These are phyloP conservation scores for Sebastes baramenuke DNA, from an alignment of 2,797 vertebrate species.

Conservation along the genomic window DNA sequence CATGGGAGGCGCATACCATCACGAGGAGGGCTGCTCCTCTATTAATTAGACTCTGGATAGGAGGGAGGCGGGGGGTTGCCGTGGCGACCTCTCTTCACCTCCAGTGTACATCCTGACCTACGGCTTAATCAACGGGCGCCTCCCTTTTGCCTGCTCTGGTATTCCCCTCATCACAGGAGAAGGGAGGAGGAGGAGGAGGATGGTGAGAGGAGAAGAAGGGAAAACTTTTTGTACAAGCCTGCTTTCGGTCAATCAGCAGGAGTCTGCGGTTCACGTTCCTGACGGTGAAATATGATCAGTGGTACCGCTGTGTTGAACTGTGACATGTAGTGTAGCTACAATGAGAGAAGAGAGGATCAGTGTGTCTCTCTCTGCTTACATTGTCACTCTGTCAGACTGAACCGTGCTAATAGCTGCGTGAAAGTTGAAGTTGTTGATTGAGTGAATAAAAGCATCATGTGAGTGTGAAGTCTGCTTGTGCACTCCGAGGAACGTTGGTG, in stretches of 20 bases:
- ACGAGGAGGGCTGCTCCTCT: conserved; percentile 48
- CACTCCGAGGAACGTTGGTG: not conserved
- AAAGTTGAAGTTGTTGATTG: not conserved
- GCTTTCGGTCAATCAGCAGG: conserved; percentile 66
- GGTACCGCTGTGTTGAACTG: conserved; percentile 5
- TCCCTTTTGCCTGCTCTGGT: conserved; percentile 60
- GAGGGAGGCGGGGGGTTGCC: conserved; percentile 7
- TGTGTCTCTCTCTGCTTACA: not conserved
- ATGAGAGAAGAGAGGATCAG: not conserved
- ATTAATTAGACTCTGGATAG: conserved; percentile 63
- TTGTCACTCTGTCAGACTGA: not conserved
- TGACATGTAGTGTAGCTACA: conserved; percentile 22
- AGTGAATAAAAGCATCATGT: not conserved
- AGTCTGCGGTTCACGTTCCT: conserved; percentile 47
- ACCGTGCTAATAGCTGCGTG: no score
- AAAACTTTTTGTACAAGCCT: conserved; percentile 43
- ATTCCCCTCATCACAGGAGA: conserved; percentile 57
- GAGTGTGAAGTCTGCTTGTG: not conserved
- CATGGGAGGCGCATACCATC: conserved; percentile 65
- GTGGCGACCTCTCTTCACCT: conserved; percentile 63
- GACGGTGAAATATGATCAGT: conserved; percentile 44
- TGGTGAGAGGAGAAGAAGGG: conserved; percentile 12
- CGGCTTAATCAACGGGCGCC: conserved; percentile 61
- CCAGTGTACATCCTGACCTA: conserved; percentile 57
- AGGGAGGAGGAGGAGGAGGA: conserved; percentile 26